A percentile compares a stretch with the other conserved stretches of the same genome.
phyloP scores from a whole-genome alignment of 2,888 invertebrate species.

The Willowsia nigromaculata region DNA sequence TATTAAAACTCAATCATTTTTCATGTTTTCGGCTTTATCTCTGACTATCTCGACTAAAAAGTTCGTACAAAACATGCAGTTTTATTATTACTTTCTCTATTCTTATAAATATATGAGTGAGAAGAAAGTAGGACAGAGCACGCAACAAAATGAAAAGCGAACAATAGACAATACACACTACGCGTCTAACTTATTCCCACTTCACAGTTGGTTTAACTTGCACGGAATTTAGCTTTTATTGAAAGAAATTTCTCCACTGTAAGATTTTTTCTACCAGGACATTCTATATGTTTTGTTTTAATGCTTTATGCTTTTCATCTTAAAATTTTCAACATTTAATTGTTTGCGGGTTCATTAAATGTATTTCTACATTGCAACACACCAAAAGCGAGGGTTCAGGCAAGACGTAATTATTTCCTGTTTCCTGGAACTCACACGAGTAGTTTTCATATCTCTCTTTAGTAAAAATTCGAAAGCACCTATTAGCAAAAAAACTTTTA shows the following conservation, averaged over 20 bases:
- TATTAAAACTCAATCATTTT: constrained; percentile 32
- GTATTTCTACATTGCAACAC: not conserved
- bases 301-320: too few species aligned
- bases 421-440: not conserved
- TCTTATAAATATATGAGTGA: not conserved
- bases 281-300: too few species aligned
- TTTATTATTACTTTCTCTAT: not conserved
- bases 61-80: not conserved
- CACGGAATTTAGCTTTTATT: too few species aligned
- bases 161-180: not conserved
- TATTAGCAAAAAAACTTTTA: not conserved
- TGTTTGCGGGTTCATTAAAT: too few species aligned
- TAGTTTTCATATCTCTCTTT: not conserved
- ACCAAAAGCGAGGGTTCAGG: not conserved
- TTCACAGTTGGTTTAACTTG: too few species aligned
- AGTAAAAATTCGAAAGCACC: not conserved
- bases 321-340: too few species aligned
- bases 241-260: too few species aligned
- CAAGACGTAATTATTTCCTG: not conserved
- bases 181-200: too few species aligned
- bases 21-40: not conserved
- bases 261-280: too few species aligned
- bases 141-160: not conserved
- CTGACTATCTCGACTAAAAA: not conserved
- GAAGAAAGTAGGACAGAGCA: not conserved